Evolutionary conservation across 1,140 invertebrate species (phyloP).

Genomic region (Drosophila novamexicana): DNA sequence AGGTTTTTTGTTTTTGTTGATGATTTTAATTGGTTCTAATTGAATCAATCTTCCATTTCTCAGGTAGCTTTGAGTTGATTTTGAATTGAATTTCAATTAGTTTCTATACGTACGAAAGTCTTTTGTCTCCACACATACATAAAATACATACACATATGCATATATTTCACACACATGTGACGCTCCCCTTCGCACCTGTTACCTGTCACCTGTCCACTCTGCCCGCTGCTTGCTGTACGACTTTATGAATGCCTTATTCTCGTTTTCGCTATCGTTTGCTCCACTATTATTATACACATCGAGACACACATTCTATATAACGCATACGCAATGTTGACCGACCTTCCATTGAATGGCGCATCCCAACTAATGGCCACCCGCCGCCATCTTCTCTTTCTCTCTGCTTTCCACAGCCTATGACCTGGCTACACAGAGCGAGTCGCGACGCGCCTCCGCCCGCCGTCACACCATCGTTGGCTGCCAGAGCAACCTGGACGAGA

Average conservation of each 20-base stretch:
- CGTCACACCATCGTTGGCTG: conserved; percentile 89
- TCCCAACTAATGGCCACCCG: conserved; percentile 27
- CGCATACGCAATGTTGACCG: conserved; percentile 42
- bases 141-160: not conserved
- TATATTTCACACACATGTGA: not conserved
- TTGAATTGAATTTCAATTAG: too few relatives aligned
- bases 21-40: too few relatives aligned
- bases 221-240: conserved; percentile 27
- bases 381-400: conserved; percentile 10
- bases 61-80: too few relatives aligned
- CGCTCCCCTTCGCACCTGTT: not conserved
- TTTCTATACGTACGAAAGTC: not conserved
- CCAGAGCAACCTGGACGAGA: conserved; percentile 85
- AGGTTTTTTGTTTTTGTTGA: too few relatives aligned
- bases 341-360: conserved; percentile 21
- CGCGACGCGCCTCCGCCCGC: conserved; percentile 88
- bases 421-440: conserved; percentile 91
- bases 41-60: too few relatives aligned
- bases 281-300: conserved; percentile 14
- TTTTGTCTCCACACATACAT: too few relatives aligned
- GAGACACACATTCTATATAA: conserved; percentile 13
- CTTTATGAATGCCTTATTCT: conserved; percentile 28
- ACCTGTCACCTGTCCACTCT: not conserved
- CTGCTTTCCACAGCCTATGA: conserved; percentile 88
- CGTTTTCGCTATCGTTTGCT: conserved; percentile 35